Evolutionary conservation across 2,113 vertebrate species (phyloP), one percentile per base, ranked within the genome.

Genomic region (Microcebus jonahi): DNA sequence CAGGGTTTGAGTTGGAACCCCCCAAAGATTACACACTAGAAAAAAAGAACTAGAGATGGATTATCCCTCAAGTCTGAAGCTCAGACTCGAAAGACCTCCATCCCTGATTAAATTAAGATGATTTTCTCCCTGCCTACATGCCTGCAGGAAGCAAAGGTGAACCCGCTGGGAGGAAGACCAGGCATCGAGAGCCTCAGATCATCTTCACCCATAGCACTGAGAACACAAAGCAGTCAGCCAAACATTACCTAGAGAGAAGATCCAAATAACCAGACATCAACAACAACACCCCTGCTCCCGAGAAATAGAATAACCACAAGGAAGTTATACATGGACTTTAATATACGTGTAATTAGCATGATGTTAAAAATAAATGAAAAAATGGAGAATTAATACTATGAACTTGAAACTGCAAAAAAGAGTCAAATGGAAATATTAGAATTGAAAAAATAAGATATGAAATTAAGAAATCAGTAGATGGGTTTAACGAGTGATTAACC

Each of bases 61-160:
- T 20, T 11, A 4, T 75, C 8, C 36, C 50, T 65, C 55, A 27
- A 14, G 27, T 8, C n/a, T 14, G 57, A 39, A 39, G 36, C 25
- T 63, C 20, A n/a, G 27, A 42, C 45, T 65, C 29, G 15, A 10
- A 14, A 82, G 48, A 34, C 18, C 7, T 59, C 12, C 31, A 27
- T 39, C 34, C 25, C 3, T 65, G 6, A 5, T 39, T 29, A 27
- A 15, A 17, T 11, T 1, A 9, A 83, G 15, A 61, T 15, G 25
- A 15, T 53, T 17, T 34, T 29, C 9, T 15, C 12, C 17, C 5
- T 12, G 3, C 20, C 13, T 5, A 9, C 3, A 9, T 8, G 4
- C 13, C 17, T 50, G 76, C 18, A 27, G 36, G 10, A n/a, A 34
- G 39, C 61, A 68, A 39, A 75, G n/a, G 10, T 21, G 8, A 14